Conservation (phyloP, 2,888 invertebrate species). For the Steinernema scapterisci region DNA sequence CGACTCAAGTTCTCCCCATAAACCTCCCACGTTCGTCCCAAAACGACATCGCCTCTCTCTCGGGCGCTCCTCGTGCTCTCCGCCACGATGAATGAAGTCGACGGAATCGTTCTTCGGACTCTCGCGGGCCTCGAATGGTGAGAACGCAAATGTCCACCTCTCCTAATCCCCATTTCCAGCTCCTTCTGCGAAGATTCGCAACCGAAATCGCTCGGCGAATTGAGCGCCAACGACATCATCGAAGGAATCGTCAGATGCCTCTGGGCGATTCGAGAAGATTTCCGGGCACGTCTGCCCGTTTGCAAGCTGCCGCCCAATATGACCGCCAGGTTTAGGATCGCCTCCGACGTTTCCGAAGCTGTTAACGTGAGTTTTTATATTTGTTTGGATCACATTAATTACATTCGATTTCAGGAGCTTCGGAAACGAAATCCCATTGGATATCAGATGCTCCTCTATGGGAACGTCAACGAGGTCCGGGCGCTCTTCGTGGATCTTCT, state of each 20-base stretch:
- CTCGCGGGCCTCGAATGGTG: conserved; percentile 1
- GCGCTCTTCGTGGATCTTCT: conserved; percentile 10
- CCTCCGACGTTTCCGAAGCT: conserved; percentile 1
- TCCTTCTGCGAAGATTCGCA: conserved; percentile 21
- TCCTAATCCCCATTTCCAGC: background rate
- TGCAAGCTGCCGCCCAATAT: conserved; percentile 13
- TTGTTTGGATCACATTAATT: background rate
- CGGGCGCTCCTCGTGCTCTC: background rate
- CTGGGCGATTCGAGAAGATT: conserved; percentile 18
- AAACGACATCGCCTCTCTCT: too few species aligned
- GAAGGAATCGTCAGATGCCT: conserved; percentile 24
- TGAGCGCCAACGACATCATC: background rate
- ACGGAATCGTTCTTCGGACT: background rate
- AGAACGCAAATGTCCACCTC: background rate
- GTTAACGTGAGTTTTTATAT: background rate
- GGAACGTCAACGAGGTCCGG: conserved; percentile 6
- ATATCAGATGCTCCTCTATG: conserved; percentile 25
- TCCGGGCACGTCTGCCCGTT: background rate
- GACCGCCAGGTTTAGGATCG: conserved; percentile 10
- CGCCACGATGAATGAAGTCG: conserved; percentile 23
- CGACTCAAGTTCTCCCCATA: background rate
- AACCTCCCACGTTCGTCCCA: background rate
- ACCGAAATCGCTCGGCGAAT: background rate
- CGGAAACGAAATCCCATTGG: background rate
- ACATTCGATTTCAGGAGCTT: background rate